Conservation (phyloP, 2,888 invertebrate species). For the Andrena bicolor region DNA sequence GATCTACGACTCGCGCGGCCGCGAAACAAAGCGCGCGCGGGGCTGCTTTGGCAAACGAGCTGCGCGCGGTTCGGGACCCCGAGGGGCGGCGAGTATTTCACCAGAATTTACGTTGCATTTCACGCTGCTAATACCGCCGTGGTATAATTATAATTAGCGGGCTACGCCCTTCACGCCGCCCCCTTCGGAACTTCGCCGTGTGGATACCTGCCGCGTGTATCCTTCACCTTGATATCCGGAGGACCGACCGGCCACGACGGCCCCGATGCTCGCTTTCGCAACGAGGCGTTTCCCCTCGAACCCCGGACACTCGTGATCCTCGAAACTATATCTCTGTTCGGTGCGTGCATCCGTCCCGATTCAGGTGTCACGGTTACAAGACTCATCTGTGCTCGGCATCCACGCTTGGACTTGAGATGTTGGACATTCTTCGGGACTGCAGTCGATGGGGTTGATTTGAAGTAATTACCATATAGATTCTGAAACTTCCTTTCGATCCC, state of each 20-base stretch:
- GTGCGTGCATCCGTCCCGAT: too few species aligned
- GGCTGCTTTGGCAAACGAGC: constrained; percentile 66
- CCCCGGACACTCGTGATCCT: not conserved
- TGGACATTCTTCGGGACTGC: too few species aligned
- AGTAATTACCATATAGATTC: too few species aligned
- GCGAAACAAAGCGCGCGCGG: constrained; percentile 62
- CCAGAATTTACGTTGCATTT: constrained; percentile 83
- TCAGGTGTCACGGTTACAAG: too few species aligned
- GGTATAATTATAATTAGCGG: constrained; percentile 85
- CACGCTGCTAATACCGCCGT: constrained; percentile 83
- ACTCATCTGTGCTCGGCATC: too few species aligned
- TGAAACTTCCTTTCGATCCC: too few species aligned
- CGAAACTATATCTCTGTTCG: not conserved
- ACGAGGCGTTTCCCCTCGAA: not conserved
- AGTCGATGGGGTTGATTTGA: too few species aligned
- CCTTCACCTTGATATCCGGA: constrained; percentile 70
- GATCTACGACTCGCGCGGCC: constrained; percentile 60
- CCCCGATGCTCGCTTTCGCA: constrained; percentile 21
- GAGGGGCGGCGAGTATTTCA: constrained; percentile 80
- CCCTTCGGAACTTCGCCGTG: constrained; percentile 71
- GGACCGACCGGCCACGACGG: constrained; percentile 44
- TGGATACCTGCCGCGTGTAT: constrained; percentile 63
- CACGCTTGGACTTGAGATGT: too few species aligned
- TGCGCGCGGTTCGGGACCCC: constrained; percentile 53
- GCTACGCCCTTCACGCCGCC: constrained; percentile 83